Base-by-base conservation (phyloP, 2,888 invertebrate species). In the Drosophila neotestacea region DNA sequence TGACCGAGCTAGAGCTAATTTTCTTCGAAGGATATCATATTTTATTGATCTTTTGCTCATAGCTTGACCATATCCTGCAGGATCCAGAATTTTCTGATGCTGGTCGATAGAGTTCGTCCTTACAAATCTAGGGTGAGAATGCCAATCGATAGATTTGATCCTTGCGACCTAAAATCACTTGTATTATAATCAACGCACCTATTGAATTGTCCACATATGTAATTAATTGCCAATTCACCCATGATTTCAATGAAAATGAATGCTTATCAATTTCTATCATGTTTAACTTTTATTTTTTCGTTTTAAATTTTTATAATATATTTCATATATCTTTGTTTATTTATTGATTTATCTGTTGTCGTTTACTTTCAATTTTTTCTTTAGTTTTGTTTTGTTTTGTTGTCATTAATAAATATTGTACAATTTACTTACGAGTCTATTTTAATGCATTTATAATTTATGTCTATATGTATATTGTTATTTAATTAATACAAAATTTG, bases 391-490 rank as follows among this genome's bases (percentile, higher is more conserved):
- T 38, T 44, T 41, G 44, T 50, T 63, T 68, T 58, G 50, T 55
- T 76, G 56, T 73, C 60, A 48, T 70, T 72, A 61, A 86, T 80
- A 68, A 73, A 77, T 82, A 86, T 86, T 75, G 70, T 82, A 82
- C 81, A 82, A 64, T 72, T 78, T 28, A 52, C 87, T 78, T 84
- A 75, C 30, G 41, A 52, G 30, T 39, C 27, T 56, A 50, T 42
- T 48, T 32, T 58, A 46, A 54, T 76, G 64, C 61, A 60, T 73
- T 36, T 42, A 38, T 55, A 27, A 38, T 59, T 32, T 58, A 52
- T 50, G 16, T 64, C 36, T 62, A 9, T 47, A 22, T 16, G 11
- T 41, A 46, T 36, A 11, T 13, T 16, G 11, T 42, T 51, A n/a
- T 39, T 47, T 32, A 39, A 22, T 46, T 34, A 58, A 54, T 48